These are phyloP conservation scores for Tragelaphus eurycerus DNA, from an alignment of 2,797 vertebrate species.

Conservation along the genomic window DNA sequence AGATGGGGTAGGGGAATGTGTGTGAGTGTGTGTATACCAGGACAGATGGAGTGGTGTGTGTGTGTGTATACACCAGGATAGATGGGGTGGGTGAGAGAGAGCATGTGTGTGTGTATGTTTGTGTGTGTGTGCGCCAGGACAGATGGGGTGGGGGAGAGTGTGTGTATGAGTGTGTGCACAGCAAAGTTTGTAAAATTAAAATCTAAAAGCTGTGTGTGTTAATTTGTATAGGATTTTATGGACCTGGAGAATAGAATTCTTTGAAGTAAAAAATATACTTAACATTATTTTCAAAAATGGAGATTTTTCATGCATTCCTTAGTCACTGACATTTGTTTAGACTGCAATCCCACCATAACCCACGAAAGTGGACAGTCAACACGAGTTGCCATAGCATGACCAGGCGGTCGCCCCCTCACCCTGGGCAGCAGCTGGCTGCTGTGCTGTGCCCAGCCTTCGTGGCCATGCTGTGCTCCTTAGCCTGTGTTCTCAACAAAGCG, in stretches of 20 bases:
- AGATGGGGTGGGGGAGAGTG: background rate
- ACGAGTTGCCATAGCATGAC: background rate
- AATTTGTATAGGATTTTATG: background rate
- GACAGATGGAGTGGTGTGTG: too few species aligned
- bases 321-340: background rate
- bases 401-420: background rate
- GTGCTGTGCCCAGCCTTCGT: rapidly evolving
- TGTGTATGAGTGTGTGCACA: background rate
- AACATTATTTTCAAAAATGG: background rate
- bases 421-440: background rate
- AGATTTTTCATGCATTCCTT: background rate
- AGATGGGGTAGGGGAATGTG: too few species aligned
- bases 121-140: background rate
- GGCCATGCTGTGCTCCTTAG: background rate
- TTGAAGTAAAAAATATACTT: background rate
- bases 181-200: conserved; percentile 52
- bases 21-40: too few species aligned
- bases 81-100: too few species aligned
- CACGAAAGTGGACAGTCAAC: background rate
- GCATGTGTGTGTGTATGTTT: too few species aligned
- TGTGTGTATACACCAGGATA: too few species aligned
- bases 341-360: background rate
- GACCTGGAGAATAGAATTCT: background rate
- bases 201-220: background rate
- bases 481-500: too few species aligned